Evolutionary conservation across 2,797 vertebrate species (phyloP).

Genomic region (Rhinoraja longicauda): DNA sequence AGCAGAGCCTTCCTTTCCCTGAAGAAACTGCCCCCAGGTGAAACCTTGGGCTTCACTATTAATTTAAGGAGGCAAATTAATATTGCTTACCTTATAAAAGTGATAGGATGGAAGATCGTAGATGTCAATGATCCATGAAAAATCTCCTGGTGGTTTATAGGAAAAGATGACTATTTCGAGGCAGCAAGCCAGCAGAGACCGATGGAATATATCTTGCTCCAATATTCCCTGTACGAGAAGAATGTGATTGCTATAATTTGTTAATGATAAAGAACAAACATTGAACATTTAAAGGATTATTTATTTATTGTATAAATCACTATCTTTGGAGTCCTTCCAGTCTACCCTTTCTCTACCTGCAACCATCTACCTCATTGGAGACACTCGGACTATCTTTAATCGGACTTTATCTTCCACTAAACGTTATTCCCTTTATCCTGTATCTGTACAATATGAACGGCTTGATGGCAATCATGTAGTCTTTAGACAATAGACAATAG

Average conservation of each 20-base stretch:
- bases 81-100: conserved; percentile 79
- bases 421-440: too few species aligned
- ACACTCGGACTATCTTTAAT: too few species aligned
- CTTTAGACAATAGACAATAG: too few species aligned
- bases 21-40: background rate
- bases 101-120: conserved; percentile 83
- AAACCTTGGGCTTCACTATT: background rate
- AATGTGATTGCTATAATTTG: background rate
- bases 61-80: background rate
- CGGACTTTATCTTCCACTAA: too few species aligned
- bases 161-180: conserved; percentile 84
- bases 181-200: conserved; percentile 80
- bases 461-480: too few species aligned
- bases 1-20: background rate
- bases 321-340: background rate
- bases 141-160: conserved; percentile 80
- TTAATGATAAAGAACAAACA: background rate
- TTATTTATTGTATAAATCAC: background rate
- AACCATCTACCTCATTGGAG: too few species aligned
- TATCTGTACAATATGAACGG: too few species aligned
- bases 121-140: conserved; percentile 68
- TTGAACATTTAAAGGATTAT: background rate
- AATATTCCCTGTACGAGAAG: conserved; percentile 68
- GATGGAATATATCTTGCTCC: conserved; percentile 85
- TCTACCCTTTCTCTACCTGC: too few species aligned